Evolutionary conservation across 1,140 invertebrate genomes (phyloP), one percentile per base, ranked within the genome.

Genomic region (Trichonephila inaurata): DNA sequence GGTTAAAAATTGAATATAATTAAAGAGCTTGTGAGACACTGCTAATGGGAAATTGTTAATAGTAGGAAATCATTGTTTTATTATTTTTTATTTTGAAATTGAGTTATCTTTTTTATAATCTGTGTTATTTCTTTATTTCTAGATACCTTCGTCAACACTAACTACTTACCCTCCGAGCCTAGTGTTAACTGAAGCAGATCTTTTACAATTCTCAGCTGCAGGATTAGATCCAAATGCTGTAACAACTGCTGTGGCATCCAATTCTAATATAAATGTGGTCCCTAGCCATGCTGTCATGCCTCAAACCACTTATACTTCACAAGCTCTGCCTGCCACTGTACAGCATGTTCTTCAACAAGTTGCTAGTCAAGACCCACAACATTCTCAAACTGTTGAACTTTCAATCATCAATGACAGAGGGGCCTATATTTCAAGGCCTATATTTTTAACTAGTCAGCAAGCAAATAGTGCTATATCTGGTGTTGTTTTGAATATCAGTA

Each of bases 351-450:
- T 94, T 6, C 93, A 89, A 5, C 93, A 89, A 28, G 40, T 90
- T 4, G 44, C 92, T 58, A 89, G 24, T 58, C 86, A 82, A 87
- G 85, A 87, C 6, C 62, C 44, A 18, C 91, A 92, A 61, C 82
- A 69, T 19, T 21, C 92, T 5, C 72, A 94, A 60, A 86, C 93
- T 28, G 87, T 90, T 60, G 87, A 94, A 72, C 77, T 94, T 10
- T 90, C 93, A 21, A 94, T 94, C 14, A 82, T 94, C 62, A 94
- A 94, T 66, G 88, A 94, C 81, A 94, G 90, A 69, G n/a, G n/a
- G n/a, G n/a, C n/a, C n/a, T 90, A 90, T 14, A 51, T 94, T 14
- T 83, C 87, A 5, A 85, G 93, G 24, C 87, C 93, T 24, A 58
- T 94, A 19, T 64, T 90, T 58, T 33, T 94, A 58, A 90, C 88